A percentile compares a stretch with the other conserved stretches of the same genome.
These are phyloP conservation scores for Ormia ochracea DNA, from an alignment of 2,888 invertebrate species.

Conservation along the genomic window DNA sequence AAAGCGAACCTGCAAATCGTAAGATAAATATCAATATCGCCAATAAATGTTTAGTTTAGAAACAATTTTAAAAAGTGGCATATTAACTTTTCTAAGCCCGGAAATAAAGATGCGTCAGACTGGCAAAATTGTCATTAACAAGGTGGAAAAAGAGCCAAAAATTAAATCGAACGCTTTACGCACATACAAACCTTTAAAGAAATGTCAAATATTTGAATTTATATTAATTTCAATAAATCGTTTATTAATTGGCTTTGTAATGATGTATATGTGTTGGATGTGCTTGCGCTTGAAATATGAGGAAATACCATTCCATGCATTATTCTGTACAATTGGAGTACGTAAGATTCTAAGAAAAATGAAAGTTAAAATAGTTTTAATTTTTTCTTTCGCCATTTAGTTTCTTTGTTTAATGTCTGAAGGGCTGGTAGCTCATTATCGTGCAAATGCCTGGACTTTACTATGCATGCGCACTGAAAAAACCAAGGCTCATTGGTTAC, in stretches of 20 bases:
- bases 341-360: too few species aligned
- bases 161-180: not conserved
- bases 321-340: slow-evolving; percentile 67
- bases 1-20: slow-evolving; percentile 2
- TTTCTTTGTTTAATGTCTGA: slow-evolving; percentile 68
- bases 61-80: slow-evolving; percentile 39
- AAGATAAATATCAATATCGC: slow-evolving; percentile 27
- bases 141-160: slow-evolving; percentile 35
- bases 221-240: slow-evolving; percentile 64
- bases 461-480: slow-evolving; percentile 63
- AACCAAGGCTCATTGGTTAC: slow-evolving; percentile 64
- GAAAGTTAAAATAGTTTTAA: not conserved
- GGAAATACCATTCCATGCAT: slow-evolving; percentile 67
- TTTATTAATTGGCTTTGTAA: slow-evolving; percentile 67
- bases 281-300: slow-evolving; percentile 58
- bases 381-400: slow-evolving; percentile 39
- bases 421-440: slow-evolving; percentile 66
- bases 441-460: slow-evolving; percentile 63
- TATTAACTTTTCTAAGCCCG: not conserved
- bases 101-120: slow-evolving; percentile 59
- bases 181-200: slow-evolving; percentile 4
- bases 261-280: slow-evolving; percentile 65
- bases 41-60: slow-evolving; percentile 46
- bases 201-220: slow-evolving; percentile 64
- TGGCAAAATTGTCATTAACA: slow-evolving; percentile 63